Evolutionary conservation across 1,140 invertebrate species (phyloP), one percentile per base, ranked within the genome.

Genomic region (Drosophila kohkoa): DNA sequence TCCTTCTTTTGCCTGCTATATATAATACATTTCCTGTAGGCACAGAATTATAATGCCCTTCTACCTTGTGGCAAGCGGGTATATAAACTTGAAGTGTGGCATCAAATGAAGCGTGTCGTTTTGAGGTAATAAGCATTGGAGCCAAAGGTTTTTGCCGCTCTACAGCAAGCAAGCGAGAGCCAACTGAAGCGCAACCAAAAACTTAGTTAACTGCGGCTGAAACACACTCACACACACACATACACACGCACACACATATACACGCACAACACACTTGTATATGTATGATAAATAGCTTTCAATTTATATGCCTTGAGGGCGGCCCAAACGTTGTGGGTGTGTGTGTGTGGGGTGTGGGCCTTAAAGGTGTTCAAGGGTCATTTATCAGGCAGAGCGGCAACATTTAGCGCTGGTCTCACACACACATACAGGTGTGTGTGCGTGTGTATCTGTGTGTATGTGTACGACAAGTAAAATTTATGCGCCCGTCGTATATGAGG

Each of bases 221-320:
- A 57, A 57, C 66, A 28, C 35, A 13, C 49, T 63, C 76, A 68
- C 70, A 63, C 79, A 45, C 76, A 68, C 70, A 63, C 79, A 45
- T 55, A 68, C 75, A 57, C 45, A 64, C 49, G 60, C 54, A 59
- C 63, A 41, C 20, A 41, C 25, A 69, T 4, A 25, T 0, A 64
- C 55, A 59, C 63, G 20, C 20, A 41, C 20, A 41, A 16, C 63
- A 20, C 60, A 46, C 45, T 72, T 77, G 51, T 75, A 38, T 79
- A 85, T 83, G 85, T 88, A 88, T 88, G 85, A 88, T 88, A 88
- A 88, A 88, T 88, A 88, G 85, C 85, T 88, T 88, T 88, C 85
- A 88, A 88, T 88, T 88, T 88, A 88, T 89, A 88, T 88, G 85
- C 85, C 85, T 85, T 55, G 75, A 76, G 78, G 81, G 81, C 86